These are phyloP conservation scores for Poecilia latipinna DNA, from an alignment of 2,113 vertebrate genomes.

Conservation along the genomic window DNA sequence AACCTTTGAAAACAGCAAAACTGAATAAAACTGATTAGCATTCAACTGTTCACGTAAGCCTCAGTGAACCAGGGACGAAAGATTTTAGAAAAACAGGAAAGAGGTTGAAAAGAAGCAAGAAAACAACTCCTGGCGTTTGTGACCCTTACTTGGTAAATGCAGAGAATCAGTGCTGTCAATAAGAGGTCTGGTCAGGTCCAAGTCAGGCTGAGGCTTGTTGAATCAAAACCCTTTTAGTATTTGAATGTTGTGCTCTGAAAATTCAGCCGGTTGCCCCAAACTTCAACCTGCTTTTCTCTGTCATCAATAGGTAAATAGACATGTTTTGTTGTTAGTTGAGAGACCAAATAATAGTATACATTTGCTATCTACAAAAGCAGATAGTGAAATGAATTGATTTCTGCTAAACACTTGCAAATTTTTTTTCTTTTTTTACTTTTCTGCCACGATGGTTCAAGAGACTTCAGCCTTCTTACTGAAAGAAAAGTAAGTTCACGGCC, in stretches of 20 bases:
- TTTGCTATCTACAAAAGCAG: slow-evolving; percentile 61
- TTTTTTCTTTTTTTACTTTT: neutral
- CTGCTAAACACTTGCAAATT: neutral
- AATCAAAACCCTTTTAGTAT: slow-evolving; percentile 16
- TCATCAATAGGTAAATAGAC: slow-evolving; percentile 3
- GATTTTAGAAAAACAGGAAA: neutral
- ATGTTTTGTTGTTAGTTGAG: slow-evolving; percentile 33
- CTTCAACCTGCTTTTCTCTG: slow-evolving; percentile 29
- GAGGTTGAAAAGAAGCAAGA: neutral
- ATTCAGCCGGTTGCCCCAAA: neutral
- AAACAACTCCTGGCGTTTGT: neutral
- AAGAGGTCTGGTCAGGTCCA: slow-evolving; percentile 18
- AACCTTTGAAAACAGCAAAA: neutral
- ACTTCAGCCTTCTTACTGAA: neutral
- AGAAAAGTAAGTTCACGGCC: neutral
- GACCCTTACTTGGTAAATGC: neutral
- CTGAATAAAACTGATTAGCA: neutral
- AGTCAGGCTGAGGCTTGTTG: slow-evolving; percentile 9
- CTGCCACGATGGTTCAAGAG: neutral
- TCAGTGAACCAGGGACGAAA: neutral
- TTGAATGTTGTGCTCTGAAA: slow-evolving; percentile 12
- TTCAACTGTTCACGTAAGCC: neutral
- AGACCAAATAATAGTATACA: slow-evolving; percentile 45
- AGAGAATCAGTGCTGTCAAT: neutral
- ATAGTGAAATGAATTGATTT: slow-evolving; percentile 70